Conservation (phyloP, 2,113 vertebrate species). For the Sapajus apella region DNA sequence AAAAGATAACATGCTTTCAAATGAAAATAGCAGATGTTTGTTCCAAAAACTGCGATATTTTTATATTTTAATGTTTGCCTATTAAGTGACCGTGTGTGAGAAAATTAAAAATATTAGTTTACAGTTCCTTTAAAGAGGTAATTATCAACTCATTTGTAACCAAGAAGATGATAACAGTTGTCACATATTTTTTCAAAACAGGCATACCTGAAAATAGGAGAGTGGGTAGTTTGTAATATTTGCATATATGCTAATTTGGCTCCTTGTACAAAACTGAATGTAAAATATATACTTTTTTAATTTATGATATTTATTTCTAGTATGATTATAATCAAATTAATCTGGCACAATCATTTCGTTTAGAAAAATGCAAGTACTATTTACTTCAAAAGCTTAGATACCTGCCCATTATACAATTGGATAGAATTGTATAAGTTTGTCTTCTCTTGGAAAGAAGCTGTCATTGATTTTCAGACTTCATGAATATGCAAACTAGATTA, state of each 20-base stretch:
- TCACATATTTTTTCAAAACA: conserved; percentile 43
- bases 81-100: conserved; percentile 10
- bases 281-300: background rate
- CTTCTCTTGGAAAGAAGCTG: conserved; percentile 49
- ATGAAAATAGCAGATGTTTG: background rate
- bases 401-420: conserved; percentile 17
- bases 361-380: conserved; percentile 9
- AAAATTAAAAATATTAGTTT: conserved; percentile 46
- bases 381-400: conserved; percentile 18
- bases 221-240: background rate
- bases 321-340: conserved; percentile 37
- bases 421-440: conserved; percentile 36
- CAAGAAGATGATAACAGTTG: conserved; percentile 7
- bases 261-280: background rate
- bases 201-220: background rate
- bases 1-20: conserved; percentile 42
- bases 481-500: conserved; percentile 68
- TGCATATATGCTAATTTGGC: background rate
- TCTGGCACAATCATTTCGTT: conserved; percentile 28
- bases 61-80: background rate
- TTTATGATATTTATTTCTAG: conserved; percentile 33
- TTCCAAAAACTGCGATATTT: conserved; percentile 30
- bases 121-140: conserved; percentile 28
- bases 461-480: conserved; percentile 67
- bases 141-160: conserved; percentile 48